Evolutionary conservation across 1,140 invertebrate species (phyloP), one percentile per base, ranked within the genome.

Genomic region (Xylocopa sonorina): DNA sequence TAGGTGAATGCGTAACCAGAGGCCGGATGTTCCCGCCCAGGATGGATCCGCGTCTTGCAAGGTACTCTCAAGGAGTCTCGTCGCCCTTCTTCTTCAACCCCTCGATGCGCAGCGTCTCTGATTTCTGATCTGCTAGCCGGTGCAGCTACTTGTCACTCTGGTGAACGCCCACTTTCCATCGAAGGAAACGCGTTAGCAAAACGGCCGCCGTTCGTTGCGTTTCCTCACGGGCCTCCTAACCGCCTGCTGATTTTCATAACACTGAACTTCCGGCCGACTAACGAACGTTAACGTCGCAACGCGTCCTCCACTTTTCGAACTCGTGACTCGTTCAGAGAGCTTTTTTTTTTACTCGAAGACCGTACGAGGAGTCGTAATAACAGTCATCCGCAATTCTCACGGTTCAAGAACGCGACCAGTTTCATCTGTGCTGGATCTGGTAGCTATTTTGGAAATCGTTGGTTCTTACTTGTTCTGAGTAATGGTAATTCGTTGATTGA

Each of bases 1-100:
- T 78, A 87, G 86, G 77, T 90, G 90, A 91, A 84, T 74, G 74
- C 83, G 91, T 90, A 92, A 92, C 88, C 87, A 86, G 91, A 93
- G 89, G 90, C 92, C 92, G 92, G 92, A 93, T 93, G 92, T 93
- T 84, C 78, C 89, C 91, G 92, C 91, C 92, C 91, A 92, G 89
- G 91, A 92, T 92, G 89, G 89, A 89, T 90, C 84, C 67, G 74
- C 87, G 88, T 90, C 89, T 89, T 81, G 86, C 84, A 91, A 86
- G 89, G 88, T 87, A 88, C 86, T 66, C 74, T 89, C 73, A 80
- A 89, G 86, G 81, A 87, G 87, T 89, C 86, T 75, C 77, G 50
- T 75, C 71, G 72, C 82, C 67, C 32, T 77, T 66, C 85, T 73
- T 88, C n/a, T 87, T 86, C 84, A 87, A 83, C 77, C 82, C 84